Conservation (phyloP, 2,888 invertebrate species). For the Rotaria magnacalcarata region DNA sequence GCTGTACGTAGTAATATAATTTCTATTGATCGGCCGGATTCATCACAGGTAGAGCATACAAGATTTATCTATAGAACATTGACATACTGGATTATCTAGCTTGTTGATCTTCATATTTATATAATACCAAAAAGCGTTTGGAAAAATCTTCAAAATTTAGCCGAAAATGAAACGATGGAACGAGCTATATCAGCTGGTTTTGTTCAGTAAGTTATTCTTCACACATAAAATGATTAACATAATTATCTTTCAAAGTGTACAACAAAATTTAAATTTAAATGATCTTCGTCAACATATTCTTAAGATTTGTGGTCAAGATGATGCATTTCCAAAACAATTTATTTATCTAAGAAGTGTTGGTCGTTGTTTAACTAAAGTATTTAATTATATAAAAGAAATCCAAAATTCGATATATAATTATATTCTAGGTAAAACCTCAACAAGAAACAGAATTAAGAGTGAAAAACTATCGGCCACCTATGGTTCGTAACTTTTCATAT, state of each 20-base stretch:
- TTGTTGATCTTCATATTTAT: conserved; percentile 62
- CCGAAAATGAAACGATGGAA: conserved; percentile 60
- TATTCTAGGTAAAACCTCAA: conserved; percentile 53
- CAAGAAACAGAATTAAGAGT: conserved; percentile 62
- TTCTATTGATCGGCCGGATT: conserved; percentile 35
- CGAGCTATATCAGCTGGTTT: conserved; percentile 62
- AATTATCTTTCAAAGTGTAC: conserved; percentile 50
- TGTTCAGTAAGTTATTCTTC: conserved; percentile 55
- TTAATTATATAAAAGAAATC: background rate
- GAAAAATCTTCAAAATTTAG: conserved; percentile 61
- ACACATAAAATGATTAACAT: conserved; percentile 15
- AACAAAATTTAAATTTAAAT: conserved; percentile 53
- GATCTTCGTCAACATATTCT: conserved; percentile 60
- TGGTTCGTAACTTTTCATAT: background rate
- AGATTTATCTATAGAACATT: background rate
- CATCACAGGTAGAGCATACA: background rate
- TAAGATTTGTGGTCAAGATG: conserved; percentile 59
- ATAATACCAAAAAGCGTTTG: conserved; percentile 61
- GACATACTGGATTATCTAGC: conserved; percentile 50
- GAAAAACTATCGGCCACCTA: conserved; percentile 62
- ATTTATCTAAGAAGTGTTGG: conserved; percentile 62
- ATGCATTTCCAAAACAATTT: conserved; percentile 59
- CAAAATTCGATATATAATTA: background rate
- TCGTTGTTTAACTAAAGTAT: conserved; percentile 60
- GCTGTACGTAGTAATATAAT: background rate